These are phyloP conservation scores for Subacronicta megacephala DNA, from an alignment of 2,888 invertebrate genomes.

Conservation along the genomic window DNA sequence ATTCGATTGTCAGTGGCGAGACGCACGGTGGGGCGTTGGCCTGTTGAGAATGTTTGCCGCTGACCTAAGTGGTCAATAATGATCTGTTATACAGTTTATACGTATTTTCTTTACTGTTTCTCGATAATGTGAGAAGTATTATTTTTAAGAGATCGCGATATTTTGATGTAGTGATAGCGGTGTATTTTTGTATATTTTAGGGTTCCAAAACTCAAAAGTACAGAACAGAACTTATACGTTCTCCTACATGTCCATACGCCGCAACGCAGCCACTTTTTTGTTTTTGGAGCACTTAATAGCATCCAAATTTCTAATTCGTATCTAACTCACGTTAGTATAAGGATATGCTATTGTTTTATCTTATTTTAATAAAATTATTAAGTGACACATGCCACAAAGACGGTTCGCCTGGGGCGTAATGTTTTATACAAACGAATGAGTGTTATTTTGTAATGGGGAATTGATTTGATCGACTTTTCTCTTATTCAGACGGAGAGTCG, in stretches of 20 bases:
- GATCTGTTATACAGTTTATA: constrained; percentile 84
- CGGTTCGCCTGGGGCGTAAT: too few relatives aligned
- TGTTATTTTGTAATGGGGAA: too few relatives aligned
- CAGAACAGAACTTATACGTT: background rate
- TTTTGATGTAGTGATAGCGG: constrained; percentile 56
- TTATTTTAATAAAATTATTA: too few relatives aligned
- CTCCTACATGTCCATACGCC: background rate
- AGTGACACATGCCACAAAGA: too few relatives aligned
- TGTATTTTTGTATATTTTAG: constrained; percentile 44
- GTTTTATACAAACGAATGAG: too few relatives aligned
- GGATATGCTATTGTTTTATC: too few relatives aligned
- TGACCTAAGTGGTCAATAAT: constrained; percentile 88
- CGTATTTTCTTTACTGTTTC: constrained; percentile 76
- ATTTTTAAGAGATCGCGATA: constrained; percentile 59
- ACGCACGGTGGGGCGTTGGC: constrained; percentile 84
- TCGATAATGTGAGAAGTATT: constrained; percentile 64
- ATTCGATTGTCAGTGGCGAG: constrained; percentile 63
- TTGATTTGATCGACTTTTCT: too few relatives aligned
- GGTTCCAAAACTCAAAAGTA: background rate
- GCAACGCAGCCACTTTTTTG: background rate
- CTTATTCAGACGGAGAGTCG: too few relatives aligned
- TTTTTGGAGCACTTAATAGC: too few relatives aligned
- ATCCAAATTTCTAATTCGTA: too few relatives aligned
- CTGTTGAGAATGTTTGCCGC: constrained; percentile 86
- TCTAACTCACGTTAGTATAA: too few relatives aligned